A percentile compares a stretch with the other conserved stretches of the same genome.
Conservation (phyloP, 2,888 invertebrate species). For the Diaphora mendica region DNA sequence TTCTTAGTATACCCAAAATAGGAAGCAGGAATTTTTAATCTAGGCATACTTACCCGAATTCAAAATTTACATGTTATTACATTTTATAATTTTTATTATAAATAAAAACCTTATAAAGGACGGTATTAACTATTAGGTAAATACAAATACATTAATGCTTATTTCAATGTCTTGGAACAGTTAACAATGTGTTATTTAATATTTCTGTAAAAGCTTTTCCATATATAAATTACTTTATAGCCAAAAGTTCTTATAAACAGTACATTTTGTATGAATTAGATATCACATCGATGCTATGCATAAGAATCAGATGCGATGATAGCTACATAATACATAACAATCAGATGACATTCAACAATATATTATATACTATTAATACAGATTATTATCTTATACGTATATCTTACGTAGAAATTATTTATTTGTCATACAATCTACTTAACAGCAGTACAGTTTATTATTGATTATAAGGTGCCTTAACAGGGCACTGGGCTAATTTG, state of each 20-base stretch:
- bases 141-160: constrained; percentile 51
- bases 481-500: not conserved
- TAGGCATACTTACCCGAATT: not conserved
- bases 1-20: not conserved
- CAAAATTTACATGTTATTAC: not conserved
- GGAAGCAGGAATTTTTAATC: not conserved
- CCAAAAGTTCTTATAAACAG: constrained; percentile 17
- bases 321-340: constrained; percentile 24
- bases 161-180: constrained; percentile 30
- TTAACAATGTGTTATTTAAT: constrained; percentile 35
- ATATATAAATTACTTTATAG: constrained; percentile 29
- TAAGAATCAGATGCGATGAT: constrained; percentile 24
- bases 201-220: constrained; percentile 33
- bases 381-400: constrained; percentile 8
- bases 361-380: constrained; percentile 5
- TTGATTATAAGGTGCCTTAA: not conserved
- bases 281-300: constrained; percentile 26
- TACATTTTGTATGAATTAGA: constrained; percentile 11
- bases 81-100: constrained; percentile 46
- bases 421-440: constrained; percentile 13
- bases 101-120: constrained; percentile 48
- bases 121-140: constrained; percentile 39
- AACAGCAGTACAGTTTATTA: constrained; percentile 8
- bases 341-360: constrained; percentile 20
- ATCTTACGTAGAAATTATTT: constrained; percentile 1